phyloP scores from a whole-genome alignment of 2,888 invertebrate species.

The Drosophila nr. medialis region DNA sequence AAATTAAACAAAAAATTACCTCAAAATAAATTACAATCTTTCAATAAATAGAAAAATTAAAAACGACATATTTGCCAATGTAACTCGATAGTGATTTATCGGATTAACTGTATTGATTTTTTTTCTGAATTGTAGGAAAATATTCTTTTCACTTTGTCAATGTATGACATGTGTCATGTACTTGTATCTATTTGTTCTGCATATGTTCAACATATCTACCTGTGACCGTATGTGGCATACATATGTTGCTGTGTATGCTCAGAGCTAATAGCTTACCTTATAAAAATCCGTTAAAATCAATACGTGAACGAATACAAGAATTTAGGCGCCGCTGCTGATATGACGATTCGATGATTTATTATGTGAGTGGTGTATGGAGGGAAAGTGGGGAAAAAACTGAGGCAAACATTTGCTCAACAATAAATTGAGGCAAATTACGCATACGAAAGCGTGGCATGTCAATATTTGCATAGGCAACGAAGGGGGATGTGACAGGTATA shows the following conservation, averaged over 20 bases:
- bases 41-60: background rate
- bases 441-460: constrained; percentile 58
- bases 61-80: background rate
- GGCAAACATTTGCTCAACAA: constrained; percentile 55
- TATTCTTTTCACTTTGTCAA: background rate
- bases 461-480: constrained; percentile 70
- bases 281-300: constrained; percentile 36
- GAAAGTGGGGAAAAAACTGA: constrained; percentile 21
- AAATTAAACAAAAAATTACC: too few species aligned
- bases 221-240: background rate
- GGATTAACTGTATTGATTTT: background rate
- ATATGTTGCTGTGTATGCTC: background rate
- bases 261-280: background rate
- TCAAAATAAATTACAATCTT: background rate
- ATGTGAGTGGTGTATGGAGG: constrained; percentile 1
- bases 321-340: constrained; percentile 49
- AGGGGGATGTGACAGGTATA: background rate
- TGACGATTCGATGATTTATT: constrained; percentile 53
- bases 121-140: background rate
- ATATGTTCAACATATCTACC: background rate
- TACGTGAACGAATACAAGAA: constrained; percentile 42
- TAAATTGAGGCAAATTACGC: constrained; percentile 71
- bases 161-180: background rate
- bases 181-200: background rate
- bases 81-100: background rate